Evolutionary conservation across 2,113 vertebrate species (phyloP), one percentile per base, ranked within the genome.

Genomic region (Myiopsitta monachus): DNA sequence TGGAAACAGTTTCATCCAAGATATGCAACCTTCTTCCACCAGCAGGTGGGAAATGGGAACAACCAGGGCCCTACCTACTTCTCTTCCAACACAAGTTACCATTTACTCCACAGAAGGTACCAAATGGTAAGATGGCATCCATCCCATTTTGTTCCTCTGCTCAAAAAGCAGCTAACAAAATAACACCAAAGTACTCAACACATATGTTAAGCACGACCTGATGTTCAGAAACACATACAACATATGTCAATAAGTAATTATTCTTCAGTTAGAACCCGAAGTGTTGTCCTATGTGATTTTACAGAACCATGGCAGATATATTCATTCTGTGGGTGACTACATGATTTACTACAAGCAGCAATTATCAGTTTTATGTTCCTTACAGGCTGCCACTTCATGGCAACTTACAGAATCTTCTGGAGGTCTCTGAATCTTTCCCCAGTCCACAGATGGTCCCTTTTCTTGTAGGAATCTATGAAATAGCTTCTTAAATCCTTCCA

Each of bases 391-490:
- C 55, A 77, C 70, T 82, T 87, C 61, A 83, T 28, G 10, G 54
- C 76, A 96, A 98, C 99, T 99, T 96, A 99, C 99, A 88, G 98
- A 99, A 90, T 99, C 99, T 97, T 99, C 99, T 11, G 99, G 99
- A n/a, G 99, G 99, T 83, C 98, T 98, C 96, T 98, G 98, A 93
- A 99, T 99, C 98, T 99, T 99, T 41, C 97, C 98, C 99, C 99
- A 99, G 92, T 99, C 99, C 30, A 99, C 98, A 49, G 99, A 98
- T 18, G 99, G 99, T 94, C 99, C 99, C 96, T 99, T 99, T 97
- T 98, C 99, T 98, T 99, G 98, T 80, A 99, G 98, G 94, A 99
- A 99, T 97, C 99, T 98, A 97, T 99, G 99, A 98, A 99, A 99
- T n/a, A 99, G 97, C 87, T 98, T 98, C 98, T 98, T 98, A 97